phyloP scores from a whole-genome alignment of 37 sponge, comb jelly and placozoan species.

The Beroe forskalii region DNA sequence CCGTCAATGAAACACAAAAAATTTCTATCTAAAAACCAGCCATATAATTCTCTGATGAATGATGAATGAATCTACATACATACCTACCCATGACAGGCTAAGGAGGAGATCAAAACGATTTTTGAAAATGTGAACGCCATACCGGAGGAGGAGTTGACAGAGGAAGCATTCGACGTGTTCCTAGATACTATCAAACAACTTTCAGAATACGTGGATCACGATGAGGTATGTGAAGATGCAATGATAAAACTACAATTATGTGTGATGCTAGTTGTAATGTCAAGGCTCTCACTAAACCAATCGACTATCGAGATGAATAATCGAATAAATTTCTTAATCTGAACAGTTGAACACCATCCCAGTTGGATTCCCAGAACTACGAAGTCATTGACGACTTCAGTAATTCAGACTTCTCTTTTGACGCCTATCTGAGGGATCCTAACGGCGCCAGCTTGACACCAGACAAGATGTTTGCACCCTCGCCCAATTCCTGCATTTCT shows the following conservation, averaged over 20 bases:
- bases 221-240: slow-evolving; percentile 24
- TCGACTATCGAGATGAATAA: no score
- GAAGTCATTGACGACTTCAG: slow-evolving; percentile 32
- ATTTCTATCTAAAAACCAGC: no score
- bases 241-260: no score
- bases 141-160: slow-evolving; percentile 52
- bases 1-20: no score
- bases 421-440: background rate
- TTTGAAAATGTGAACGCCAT: slow-evolving; percentile 25
- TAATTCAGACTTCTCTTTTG: slow-evolving; percentile 15
- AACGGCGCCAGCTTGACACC: background rate
- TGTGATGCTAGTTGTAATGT: no score
- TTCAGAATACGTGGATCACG: slow-evolving; percentile 34
- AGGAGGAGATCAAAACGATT: slow-evolving; percentile 24
- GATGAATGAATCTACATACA: no score
- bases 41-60: no score
- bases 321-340: no score
- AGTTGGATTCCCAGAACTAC: slow-evolving; percentile 34
- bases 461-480: slow-evolving; percentile 19
- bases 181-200: slow-evolving; percentile 61
- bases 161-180: slow-evolving; percentile 62
- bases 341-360: no score
- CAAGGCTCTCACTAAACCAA: no score
- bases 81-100: slow-evolving; percentile 12
- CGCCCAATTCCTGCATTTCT: background rate